phyloP scores from a whole-genome alignment of 2,113 vertebrate genomes.

The Perccottus glenii region DNA sequence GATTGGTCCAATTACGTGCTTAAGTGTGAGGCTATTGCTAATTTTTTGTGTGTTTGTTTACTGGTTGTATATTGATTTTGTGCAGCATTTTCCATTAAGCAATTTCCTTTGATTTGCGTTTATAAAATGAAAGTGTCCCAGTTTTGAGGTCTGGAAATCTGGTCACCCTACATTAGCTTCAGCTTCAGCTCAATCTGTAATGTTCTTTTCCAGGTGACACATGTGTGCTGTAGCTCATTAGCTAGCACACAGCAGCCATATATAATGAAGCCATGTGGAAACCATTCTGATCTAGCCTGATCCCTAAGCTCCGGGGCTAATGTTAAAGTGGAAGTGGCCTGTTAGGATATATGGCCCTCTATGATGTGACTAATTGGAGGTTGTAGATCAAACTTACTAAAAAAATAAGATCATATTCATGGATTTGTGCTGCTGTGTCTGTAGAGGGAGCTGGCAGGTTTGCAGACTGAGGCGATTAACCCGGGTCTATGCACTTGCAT shows the following conservation, averaged over 20 bases:
- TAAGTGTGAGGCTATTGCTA: no score
- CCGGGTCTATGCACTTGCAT: constrained; percentile 22
- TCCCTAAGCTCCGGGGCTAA: constrained; percentile 17
- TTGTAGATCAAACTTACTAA: constrained; percentile 8
- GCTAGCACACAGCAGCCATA: constrained; percentile 29
- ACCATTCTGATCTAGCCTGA: constrained; percentile 51
- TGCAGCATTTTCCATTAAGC: no score
- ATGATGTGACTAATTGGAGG: constrained; percentile 34
- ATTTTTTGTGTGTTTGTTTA: no score
- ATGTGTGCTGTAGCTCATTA: constrained; percentile 47
- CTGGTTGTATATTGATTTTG: no score
- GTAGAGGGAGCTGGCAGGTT: constrained; percentile 12
- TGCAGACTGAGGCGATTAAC: constrained; percentile 32
- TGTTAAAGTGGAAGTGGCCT: constrained; percentile 28
- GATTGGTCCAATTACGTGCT: no score
- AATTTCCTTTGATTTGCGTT: no score
- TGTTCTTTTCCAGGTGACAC: constrained; percentile 29
- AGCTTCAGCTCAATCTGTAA: constrained; percentile 38
- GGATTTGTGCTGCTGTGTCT: background rate
- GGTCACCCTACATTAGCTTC: no score
- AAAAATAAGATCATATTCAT: constrained; percentile 25
- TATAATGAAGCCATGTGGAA: constrained; percentile 57
- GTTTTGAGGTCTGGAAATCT: no score
- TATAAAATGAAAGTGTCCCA: no score
- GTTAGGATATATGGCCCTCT: constrained; percentile 13